Conservation (phyloP, 2,113 vertebrate species). For the Glaucidium brasilianum region DNA sequence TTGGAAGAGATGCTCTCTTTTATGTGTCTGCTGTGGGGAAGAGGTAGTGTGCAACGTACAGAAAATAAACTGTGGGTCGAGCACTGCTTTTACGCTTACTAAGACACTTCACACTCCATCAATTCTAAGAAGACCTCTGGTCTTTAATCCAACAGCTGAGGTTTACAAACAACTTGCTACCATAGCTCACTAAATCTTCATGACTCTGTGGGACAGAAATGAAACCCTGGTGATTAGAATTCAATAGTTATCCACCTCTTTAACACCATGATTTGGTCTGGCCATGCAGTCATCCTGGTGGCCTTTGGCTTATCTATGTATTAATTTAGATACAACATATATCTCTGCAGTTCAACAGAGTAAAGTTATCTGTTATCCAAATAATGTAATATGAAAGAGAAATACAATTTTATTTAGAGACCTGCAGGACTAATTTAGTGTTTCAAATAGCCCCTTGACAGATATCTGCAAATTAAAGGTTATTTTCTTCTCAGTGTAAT, state of each 20-base stretch:
- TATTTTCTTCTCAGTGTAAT: background rate
- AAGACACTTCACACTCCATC: background rate
- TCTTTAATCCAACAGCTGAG: background rate
- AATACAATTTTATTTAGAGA: background rate
- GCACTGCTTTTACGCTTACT: background rate
- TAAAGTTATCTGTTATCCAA: background rate
- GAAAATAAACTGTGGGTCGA: background rate
- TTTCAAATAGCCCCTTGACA: background rate
- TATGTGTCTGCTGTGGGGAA: background rate
- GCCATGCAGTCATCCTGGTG: background rate
- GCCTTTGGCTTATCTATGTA: background rate
- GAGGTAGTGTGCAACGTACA: background rate
- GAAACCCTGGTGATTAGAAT: background rate
- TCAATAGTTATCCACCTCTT: background rate
- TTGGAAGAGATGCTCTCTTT: background rate
- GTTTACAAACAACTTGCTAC: background rate
- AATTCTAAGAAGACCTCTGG: background rate
- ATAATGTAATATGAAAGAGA: background rate
- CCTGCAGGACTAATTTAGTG: background rate
- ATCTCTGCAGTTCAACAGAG: background rate
- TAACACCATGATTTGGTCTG: background rate
- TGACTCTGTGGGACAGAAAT: background rate
- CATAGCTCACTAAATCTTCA: background rate
- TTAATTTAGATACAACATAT: background rate
- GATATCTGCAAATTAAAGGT: slow-evolving; percentile 13